Evolutionary conservation across 92 coral and sea anemone species (phyloP), one percentile per base, ranked within the genome.

Genomic region (Epizoanthus scotinus): DNA sequence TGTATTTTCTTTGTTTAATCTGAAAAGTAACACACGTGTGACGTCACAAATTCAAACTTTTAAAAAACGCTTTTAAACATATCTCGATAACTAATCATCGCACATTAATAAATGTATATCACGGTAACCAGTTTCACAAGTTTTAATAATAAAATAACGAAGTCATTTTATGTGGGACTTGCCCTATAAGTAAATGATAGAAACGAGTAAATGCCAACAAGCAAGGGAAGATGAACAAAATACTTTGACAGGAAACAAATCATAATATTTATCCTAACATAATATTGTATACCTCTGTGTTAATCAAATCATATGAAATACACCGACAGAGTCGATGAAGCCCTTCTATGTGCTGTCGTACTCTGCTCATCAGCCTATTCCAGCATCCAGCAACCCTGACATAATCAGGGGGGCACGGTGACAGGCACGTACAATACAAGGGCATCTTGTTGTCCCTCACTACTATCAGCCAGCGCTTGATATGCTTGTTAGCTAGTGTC

Each of bases 351-450:
- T 91, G 88, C 69, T 91, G 93, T 55, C 94, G 87, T 20, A 91
- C 97, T 29, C 71, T 92, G 47, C 89, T 85, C 31, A 93, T 83
- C 82, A 96, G 64, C 71, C 90, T 72, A 62, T 96, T 95, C 94
- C 98, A 96, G 42, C 89, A 85, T 20, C 98, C 98, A 21, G 94
- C 94, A 15, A 93, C 97, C 61, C 85, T 94, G 27, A 90, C 98
- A 84, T 88, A 95, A 27, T 86, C 84, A 7, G 99, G 99, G 2
- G 99, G 99, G 62, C 87, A 68, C 17, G 99, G 98, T 25, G 91
- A 89, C 68, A 95, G 81, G 70, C 99, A 95, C n/a, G 92, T 87
- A 72, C 99, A 95, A 81, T 90, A 91, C 78, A 95, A 38, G 63
- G 91, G 85, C 81, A 91, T 78, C 78, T 93, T 91, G 79, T 77